These are phyloP conservation scores for Cladopsammia gracilis DNA, from an alignment of 64 coral and sea anemone species.

Conservation along the genomic window DNA sequence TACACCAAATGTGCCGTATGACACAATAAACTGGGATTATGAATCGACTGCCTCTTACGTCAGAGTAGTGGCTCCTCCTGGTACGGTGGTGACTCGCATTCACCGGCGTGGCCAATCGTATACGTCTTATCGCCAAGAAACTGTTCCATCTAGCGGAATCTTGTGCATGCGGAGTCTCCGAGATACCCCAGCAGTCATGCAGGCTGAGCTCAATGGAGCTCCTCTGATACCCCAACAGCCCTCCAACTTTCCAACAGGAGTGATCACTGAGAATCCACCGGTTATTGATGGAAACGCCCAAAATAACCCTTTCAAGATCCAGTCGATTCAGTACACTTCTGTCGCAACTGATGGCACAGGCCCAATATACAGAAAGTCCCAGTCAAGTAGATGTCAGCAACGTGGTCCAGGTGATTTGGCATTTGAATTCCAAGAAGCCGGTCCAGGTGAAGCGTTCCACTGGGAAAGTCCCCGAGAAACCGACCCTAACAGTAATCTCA, in stretches of 20 bases:
- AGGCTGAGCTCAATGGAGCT: not conserved
- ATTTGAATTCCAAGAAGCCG: not conserved
- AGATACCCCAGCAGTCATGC: not conserved
- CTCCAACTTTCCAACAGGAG: not conserved
- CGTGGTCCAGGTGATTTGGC: not conserved
- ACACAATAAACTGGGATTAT: slow-evolving; percentile 13
- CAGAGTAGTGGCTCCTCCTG: not conserved
- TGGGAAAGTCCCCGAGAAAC: not conserved
- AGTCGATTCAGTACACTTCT: slow-evolving; percentile 17
- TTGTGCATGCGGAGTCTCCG: not conserved
- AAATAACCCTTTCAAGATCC: not conserved
- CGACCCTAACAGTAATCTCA: not conserved
- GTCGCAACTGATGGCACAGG: not conserved
- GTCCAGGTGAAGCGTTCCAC: not conserved
- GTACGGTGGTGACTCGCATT: slow-evolving; percentile 5
- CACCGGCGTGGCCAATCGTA: not conserved
- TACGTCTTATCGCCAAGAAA: slow-evolving; percentile 10
- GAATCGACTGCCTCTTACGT: not conserved
- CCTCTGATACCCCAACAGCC: not conserved
- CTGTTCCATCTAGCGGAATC: not conserved
- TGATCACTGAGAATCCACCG: not conserved
- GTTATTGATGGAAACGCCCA: not conserved
- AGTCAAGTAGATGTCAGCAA: not conserved
- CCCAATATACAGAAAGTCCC: not conserved
- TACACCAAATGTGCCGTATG: slow-evolving; percentile 6